A percentile compares a stretch with the other conserved stretches of the same genome.
phyloP scores from a whole-genome alignment of 2,113 vertebrate species.

The Solea senegalensis region DNA sequence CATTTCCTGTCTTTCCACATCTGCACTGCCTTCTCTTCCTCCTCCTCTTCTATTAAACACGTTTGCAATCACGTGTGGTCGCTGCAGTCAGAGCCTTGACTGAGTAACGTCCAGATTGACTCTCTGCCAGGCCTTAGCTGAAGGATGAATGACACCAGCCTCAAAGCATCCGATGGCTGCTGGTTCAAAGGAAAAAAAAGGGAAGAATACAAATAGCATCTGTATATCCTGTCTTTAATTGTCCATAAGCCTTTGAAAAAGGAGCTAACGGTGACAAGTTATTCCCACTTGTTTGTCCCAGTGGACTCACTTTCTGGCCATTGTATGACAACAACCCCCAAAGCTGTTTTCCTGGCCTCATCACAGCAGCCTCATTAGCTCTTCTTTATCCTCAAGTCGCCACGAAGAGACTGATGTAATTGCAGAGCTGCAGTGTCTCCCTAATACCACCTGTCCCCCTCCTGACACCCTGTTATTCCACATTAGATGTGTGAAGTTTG shows the following conservation, averaged over 20 bases:
- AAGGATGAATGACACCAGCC: slow-evolving; percentile 38
- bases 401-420: slow-evolving; percentile 45
- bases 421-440: slow-evolving; percentile 13
- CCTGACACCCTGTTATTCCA: not conserved
- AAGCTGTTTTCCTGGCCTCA: not conserved
- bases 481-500: slow-evolving; percentile 34
- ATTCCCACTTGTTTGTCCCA: slow-evolving; percentile 26
- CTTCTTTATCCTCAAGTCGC: slow-evolving; percentile 38
- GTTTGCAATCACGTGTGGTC: slow-evolving; percentile 42
- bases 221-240: slow-evolving; percentile 48
- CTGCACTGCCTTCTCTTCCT: not conserved
- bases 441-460: slow-evolving; percentile 3
- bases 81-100: slow-evolving; percentile 27
- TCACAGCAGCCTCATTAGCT: slow-evolving; percentile 21
- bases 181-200: not conserved
- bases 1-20: not conserved
- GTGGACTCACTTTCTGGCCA: slow-evolving; percentile 52
- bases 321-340: slow-evolving; percentile 3
- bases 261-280: slow-evolving; percentile 52
- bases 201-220: not conserved
- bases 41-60: slow-evolving; percentile 13
- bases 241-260: slow-evolving; percentile 55
- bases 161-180: not conserved
- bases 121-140: slow-evolving; percentile 53
- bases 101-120: slow-evolving; percentile 53